Percentiles rank a stretch among this genome's conserved stretches.
Evolutionary conservation across 37 sponge, comb jelly and placozoan genomes (phyloP).

Genomic region (Beroe forskalii): DNA sequence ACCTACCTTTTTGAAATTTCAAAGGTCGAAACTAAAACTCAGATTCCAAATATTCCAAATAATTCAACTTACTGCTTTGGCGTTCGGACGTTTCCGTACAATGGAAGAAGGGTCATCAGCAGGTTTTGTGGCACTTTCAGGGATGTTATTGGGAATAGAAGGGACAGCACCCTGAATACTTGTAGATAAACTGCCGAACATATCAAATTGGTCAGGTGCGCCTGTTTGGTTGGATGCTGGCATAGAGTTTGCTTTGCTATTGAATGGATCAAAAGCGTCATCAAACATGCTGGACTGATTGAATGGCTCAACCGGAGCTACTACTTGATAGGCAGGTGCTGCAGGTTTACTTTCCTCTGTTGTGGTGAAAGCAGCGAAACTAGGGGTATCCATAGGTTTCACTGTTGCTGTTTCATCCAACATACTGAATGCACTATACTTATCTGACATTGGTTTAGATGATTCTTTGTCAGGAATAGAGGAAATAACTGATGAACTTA

Average conservation of each 20-base stretch:
- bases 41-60: too few relatives aligned
- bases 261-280: constrained; percentile 24
- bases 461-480: too few relatives aligned
- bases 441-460: too few relatives aligned
- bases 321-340: neutral
- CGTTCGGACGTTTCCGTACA: neutral
- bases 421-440: neutral
- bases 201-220: neutral
- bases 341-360: neutral
- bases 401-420: neutral
- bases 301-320: neutral
- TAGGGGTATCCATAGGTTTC: neutral
- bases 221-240: neutral
- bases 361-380: constrained; percentile 16
- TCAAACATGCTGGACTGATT: neutral
- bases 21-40: too few relatives aligned
- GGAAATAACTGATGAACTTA: too few relatives aligned
- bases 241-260: neutral
- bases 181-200: neutral
- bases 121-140: neutral
- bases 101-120: neutral
- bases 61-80: constrained; percentile 48
- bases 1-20: too few relatives aligned
- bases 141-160: too few relatives aligned
- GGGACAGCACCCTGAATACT: neutral